Conservation (phyloP, 2,113 vertebrate species). For the Addax nasomaculatus region DNA sequence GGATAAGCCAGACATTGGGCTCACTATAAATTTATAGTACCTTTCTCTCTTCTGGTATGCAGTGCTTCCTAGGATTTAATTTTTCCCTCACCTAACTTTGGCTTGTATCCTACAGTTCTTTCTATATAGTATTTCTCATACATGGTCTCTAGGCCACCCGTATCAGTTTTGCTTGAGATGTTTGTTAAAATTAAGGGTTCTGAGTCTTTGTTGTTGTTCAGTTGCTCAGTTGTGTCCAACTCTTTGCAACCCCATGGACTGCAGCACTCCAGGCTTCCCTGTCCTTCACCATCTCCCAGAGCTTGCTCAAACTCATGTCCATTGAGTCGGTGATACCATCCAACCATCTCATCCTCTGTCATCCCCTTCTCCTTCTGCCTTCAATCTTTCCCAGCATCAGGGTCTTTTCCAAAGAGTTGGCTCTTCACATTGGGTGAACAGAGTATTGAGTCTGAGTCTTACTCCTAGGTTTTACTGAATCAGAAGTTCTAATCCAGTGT, state of each 20-base stretch:
- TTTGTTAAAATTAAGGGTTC: neutral
- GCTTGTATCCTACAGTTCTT: neutral
- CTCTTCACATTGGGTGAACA: neutral
- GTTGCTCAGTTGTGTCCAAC: neutral
- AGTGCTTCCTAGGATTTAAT: neutral
- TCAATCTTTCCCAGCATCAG: neutral
- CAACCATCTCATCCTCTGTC: neutral
- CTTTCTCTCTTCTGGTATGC: neutral
- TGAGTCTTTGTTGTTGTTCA: neutral
- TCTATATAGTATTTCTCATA: neutral
- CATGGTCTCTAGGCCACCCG: neutral
- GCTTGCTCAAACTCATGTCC: neutral
- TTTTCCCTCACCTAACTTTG: neutral
- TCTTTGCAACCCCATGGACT: neutral
- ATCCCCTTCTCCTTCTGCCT: neutral
- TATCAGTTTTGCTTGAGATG: neutral
- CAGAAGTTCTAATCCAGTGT: neutral
- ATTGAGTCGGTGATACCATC: neutral
- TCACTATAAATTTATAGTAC: neutral
- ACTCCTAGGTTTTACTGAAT: neutral
- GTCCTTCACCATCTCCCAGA: neutral
- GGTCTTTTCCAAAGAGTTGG: neutral
- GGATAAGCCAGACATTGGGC: neutral
- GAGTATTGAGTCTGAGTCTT: neutral
- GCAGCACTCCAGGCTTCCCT: neutral